These are phyloP conservation scores for Misgurnus mizolepis DNA, from an alignment of 2,113 vertebrate species.

Conservation along the genomic window DNA sequence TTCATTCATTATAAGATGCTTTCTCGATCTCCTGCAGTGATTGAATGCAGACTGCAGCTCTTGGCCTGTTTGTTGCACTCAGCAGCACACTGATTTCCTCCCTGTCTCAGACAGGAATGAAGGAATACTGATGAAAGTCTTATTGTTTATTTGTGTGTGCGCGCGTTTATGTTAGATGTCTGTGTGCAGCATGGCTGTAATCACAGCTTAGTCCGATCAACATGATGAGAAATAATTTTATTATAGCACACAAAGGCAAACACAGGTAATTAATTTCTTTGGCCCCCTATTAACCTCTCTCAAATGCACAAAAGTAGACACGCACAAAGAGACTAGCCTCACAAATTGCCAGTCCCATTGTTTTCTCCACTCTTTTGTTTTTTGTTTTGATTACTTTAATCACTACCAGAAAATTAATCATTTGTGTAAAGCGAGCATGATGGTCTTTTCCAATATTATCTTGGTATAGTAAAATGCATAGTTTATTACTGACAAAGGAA, in stretches of 20 bases:
- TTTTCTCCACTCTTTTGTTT: background rate
- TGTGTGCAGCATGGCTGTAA: background rate
- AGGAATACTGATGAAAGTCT: slow-evolving; percentile 14
- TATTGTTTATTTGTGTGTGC: background rate
- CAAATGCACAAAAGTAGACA: background rate
- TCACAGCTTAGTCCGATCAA: background rate
- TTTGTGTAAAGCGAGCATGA: too few species aligned
- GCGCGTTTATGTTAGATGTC: background rate
- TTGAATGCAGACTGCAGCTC: background rate
- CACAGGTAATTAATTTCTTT: background rate
- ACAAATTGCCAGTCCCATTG: background rate
- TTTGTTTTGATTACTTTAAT: too few species aligned
- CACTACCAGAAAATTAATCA: too few species aligned
- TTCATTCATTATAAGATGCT: slow-evolving; percentile 21
- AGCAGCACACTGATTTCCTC: background rate
- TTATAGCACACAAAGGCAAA: slow-evolving; percentile 13
- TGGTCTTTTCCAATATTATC: too few species aligned
- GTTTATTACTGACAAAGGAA: too few species aligned
- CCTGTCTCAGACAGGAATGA: background rate
- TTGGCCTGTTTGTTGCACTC: slow-evolving; percentile 10
- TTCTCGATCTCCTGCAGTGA: slow-evolving; percentile 19
- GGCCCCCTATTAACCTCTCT: slow-evolving; percentile 14
- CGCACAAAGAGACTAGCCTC: background rate
- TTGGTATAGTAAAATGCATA: too few species aligned
- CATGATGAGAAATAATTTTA: slow-evolving; percentile 20